Conservation (phyloP, 2,888 invertebrate species). For the Boloria euphrosyne region DNA sequence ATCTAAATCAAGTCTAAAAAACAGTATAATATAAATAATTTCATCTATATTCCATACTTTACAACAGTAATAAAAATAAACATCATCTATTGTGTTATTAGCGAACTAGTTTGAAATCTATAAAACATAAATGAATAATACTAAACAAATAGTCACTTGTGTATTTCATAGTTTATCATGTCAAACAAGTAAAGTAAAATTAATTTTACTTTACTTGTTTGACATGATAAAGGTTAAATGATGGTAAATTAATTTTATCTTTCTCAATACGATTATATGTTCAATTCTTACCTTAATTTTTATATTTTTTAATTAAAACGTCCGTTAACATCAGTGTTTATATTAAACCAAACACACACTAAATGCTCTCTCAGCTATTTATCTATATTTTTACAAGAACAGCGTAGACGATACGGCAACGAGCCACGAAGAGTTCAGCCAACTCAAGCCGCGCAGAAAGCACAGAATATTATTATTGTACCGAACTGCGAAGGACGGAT, state of each 20-base stretch:
- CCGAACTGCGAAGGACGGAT: slow-evolving; percentile 30
- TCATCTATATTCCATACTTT: not conserved
- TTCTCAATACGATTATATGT: not conserved
- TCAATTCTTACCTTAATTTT: slow-evolving; percentile 1
- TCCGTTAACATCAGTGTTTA: slow-evolving; percentile 6
- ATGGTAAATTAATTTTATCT: too few relatives aligned
- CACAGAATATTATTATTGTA: slow-evolving; percentile 41
- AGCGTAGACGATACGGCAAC: not conserved
- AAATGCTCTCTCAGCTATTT: not conserved
- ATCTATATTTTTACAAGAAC: not conserved
- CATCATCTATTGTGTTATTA: too few relatives aligned
- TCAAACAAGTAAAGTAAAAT: too few relatives aligned
- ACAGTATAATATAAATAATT: not conserved
- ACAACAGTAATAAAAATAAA: too few relatives aligned
- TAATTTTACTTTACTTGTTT: too few relatives aligned
- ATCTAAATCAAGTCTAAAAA: not conserved
- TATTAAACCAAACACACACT: slow-evolving; percentile 6
- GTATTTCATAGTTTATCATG: too few relatives aligned
- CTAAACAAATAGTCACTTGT: too few relatives aligned
- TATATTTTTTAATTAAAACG: not conserved
- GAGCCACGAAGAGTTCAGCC: slow-evolving; percentile 30
- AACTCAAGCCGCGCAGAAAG: slow-evolving; percentile 38
- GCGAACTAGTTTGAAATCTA: too few relatives aligned
- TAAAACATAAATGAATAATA: too few relatives aligned
- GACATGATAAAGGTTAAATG: too few relatives aligned